Evolutionary conservation across 2,113 vertebrate species (phyloP).

Genomic region (Osmerus mordax): DNA sequence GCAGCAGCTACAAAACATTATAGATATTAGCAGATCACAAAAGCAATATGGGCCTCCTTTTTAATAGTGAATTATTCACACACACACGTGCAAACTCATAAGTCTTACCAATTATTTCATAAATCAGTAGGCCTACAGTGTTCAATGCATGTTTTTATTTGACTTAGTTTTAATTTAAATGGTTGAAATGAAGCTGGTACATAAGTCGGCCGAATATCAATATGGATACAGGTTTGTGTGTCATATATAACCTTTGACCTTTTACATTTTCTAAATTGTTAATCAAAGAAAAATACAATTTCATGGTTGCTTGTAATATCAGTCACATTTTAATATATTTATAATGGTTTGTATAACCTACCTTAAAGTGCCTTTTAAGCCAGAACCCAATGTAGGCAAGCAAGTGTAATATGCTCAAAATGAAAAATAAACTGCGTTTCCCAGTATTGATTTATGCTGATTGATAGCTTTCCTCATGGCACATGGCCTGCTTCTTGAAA

Average conservation of each 20-base stretch:
- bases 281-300: conserved; percentile 64
- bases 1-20: conserved; percentile 10
- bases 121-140: no score
- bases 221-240: conserved; percentile 8
- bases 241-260: conserved; percentile 13
- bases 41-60: conserved; percentile 14
- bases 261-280: conserved; percentile 21
- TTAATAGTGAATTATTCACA: conserved; percentile 22
- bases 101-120: background rate
- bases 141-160: conserved; percentile 44
- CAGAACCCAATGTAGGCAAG: conserved; percentile 47
- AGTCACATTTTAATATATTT: conserved; percentile 85
- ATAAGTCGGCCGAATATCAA: background rate
- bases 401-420: conserved; percentile 57
- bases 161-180: conserved; percentile 31
- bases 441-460: conserved; percentile 13
- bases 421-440: conserved; percentile 49
- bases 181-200: background rate
- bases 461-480: no score
- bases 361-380: conserved; percentile 64
- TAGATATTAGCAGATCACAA: conserved; percentile 11
- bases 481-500: no score
- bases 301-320: conserved; percentile 78
- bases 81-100: conserved; percentile 7
- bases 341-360: conserved; percentile 61